A percentile compares a stretch with the other conserved stretches of the same genome.
phyloP scores from a whole-genome alignment of 1,140 invertebrate genomes.

The Hestina assimilis region DNA sequence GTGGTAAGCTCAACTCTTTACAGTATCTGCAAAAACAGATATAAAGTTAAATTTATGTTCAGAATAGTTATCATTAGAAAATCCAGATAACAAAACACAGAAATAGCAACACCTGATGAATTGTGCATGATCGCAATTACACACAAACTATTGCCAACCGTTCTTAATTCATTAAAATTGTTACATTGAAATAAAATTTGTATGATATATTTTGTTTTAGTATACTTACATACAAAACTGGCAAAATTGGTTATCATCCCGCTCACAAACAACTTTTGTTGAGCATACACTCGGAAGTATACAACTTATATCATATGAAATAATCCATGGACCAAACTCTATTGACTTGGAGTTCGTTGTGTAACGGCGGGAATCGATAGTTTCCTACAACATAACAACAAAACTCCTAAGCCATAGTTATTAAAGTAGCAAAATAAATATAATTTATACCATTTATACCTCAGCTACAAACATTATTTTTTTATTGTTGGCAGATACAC shows the following conservation, averaged over 20 bases:
- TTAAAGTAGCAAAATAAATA: not conserved
- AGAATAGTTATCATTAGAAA: not conserved
- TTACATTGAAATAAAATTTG: too few relatives aligned
- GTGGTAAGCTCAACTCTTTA: conserved; percentile 87
- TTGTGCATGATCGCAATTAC: too few relatives aligned
- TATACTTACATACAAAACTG: conserved; percentile 70
- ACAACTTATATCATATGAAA: conserved; percentile 67
- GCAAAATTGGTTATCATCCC: conserved; percentile 67
- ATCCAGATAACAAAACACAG: too few relatives aligned
- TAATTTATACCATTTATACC: not conserved
- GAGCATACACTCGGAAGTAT: conserved; percentile 70
- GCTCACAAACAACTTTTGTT: conserved; percentile 69
- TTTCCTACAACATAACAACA: conserved; percentile 39
- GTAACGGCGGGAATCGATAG: conserved; percentile 53
- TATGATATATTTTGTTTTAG: not conserved
- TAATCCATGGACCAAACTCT: conserved; percentile 69
- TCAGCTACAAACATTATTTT: conserved; percentile 20
- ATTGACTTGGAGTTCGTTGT: conserved; percentile 61
- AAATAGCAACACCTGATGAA: too few relatives aligned
- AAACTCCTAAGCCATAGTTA: not conserved
- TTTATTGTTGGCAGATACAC: not conserved
- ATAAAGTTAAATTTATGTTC: not conserved
- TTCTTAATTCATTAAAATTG: too few relatives aligned
- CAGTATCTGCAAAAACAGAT: conserved; percentile 82
- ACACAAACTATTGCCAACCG: too few relatives aligned